Percentiles rank a stretch among this genome's conserved stretches.
Evolutionary conservation across 2,888 invertebrate species (phyloP).

Genomic region (Willowsia nigromaculata): DNA sequence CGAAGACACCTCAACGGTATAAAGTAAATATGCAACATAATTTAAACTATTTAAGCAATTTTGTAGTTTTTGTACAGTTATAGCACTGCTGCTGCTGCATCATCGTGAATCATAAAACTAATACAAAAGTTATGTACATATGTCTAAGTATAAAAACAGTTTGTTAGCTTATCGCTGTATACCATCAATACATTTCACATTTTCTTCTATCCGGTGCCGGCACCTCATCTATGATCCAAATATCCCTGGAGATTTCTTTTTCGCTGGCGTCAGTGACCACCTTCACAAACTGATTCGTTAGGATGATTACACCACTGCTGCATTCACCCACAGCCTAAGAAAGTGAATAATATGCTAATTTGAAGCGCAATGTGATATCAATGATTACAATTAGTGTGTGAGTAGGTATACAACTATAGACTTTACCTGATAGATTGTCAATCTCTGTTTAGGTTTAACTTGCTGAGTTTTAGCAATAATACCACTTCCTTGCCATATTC

Average conservation of each 20-base stretch:
- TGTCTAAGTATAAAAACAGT: too few relatives aligned
- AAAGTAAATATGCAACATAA: too few relatives aligned
- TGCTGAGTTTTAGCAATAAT: neutral
- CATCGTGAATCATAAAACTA: too few relatives aligned
- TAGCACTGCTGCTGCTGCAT: too few relatives aligned
- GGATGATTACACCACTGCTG: neutral
- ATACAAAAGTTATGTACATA: too few relatives aligned
- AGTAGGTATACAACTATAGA: too few relatives aligned
- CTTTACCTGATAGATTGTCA: constrained; percentile 42
- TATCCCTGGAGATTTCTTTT: neutral
- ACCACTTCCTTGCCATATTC: constrained; percentile 34
- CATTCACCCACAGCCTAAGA: constrained; percentile 11
- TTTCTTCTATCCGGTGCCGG: constrained; percentile 14
- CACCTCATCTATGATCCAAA: constrained; percentile 4
- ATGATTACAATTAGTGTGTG: neutral
- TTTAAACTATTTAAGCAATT: too few relatives aligned
- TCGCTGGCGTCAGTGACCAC: neutral
- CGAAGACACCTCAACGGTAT: too few relatives aligned
- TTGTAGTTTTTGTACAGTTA: too few relatives aligned
- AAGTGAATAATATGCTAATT: neutral
- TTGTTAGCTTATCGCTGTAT: too few relatives aligned
- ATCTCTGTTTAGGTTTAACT: constrained; percentile 5
- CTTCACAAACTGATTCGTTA: constrained; percentile 32
- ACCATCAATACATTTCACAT: neutral
- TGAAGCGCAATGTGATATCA: neutral